Conservation (phyloP, 1,140 invertebrate genomes). For the Elymnias hypermnestra region DNA sequence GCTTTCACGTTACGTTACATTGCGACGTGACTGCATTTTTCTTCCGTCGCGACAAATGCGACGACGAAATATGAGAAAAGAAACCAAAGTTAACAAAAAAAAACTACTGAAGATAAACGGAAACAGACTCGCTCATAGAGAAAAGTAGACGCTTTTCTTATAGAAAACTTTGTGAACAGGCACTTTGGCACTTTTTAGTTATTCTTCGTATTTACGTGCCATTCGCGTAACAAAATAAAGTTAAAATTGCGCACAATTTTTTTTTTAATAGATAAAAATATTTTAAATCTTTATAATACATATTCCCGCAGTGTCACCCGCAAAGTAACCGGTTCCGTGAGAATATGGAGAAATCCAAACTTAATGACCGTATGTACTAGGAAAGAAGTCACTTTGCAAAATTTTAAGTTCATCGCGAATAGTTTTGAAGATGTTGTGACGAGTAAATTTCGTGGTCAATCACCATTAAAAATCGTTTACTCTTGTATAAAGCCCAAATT, state of each 20-base stretch:
- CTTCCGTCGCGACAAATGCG: constrained; percentile 44
- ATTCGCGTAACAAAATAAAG: constrained; percentile 38
- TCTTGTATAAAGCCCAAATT: too few species aligned
- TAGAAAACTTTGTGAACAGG: constrained; percentile 60
- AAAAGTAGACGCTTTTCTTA: constrained; percentile 58
- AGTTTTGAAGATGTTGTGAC: too few species aligned
- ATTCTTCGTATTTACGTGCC: constrained; percentile 46
- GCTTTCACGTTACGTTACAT: constrained; percentile 14
- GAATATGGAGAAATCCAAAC: too few species aligned
- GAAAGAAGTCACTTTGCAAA: too few species aligned
- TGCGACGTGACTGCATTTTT: constrained; percentile 23
- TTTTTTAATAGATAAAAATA: not conserved
- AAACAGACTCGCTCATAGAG: constrained; percentile 65
- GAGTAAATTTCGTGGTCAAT: too few species aligned
- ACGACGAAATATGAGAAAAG: constrained; percentile 57
- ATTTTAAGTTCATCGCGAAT: too few species aligned
- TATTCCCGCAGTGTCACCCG: too few species aligned
- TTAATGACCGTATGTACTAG: too few species aligned
- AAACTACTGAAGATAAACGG: constrained; percentile 65
- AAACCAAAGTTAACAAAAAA: constrained; percentile 50
- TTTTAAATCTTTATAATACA: too few species aligned
- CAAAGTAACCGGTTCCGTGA: too few species aligned
- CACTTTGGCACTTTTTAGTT: constrained; percentile 46
- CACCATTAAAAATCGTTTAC: too few species aligned
- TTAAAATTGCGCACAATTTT: not conserved